Base-by-base conservation (phyloP, 1,140 invertebrate genomes). In the Drepana arcuata region DNA sequence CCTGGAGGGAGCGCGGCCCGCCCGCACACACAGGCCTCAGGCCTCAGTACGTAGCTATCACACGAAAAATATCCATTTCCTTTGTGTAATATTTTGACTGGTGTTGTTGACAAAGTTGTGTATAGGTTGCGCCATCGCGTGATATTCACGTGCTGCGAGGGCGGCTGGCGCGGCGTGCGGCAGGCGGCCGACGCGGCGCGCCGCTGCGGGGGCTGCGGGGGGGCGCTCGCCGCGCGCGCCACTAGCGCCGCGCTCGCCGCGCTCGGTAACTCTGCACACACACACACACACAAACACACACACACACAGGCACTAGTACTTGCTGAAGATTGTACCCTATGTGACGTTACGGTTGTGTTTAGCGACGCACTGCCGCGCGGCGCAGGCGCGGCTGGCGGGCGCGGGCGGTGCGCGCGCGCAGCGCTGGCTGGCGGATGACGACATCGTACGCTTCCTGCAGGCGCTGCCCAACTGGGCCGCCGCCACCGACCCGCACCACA, bases 361-460 rank as follows among this genome's bases (percentile, higher is more conserved):
- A 21, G 18, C 18, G 18, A 5, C 18, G 4, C 18, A 21, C 18
- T 21, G 18, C 18, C 18, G 18, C 18, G 18, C 18, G 18, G 18
- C 18, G 18, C 18, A 21, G 18, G 18, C 18, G 18, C 18, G 18
- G 18, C 18, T 21, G 18, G 41, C 15, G 11, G 41, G 44, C 15
- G 35, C 44, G 6, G 41, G 30, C 9, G 12, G 33, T 91, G 94
- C 49, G 91, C 59, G 95, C 40, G 95, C 93, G 60, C 93, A 94
- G 3, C 90, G 91, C 14, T 98, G 96, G 96, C 87, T 96, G 1
- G 94, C 95, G 48, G 96, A 98, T 79, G 94, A 96, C 49, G 96
- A 98, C 70, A 97, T 98, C 36, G 95, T 90, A 71, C 83, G 95
- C 43, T 95, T 96, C 79, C 87, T 94, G 42, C 93, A 93, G 88